Evolutionary conservation across 2,888 invertebrate genomes (phyloP).

Genomic region (Margaritifera margaritifera): DNA sequence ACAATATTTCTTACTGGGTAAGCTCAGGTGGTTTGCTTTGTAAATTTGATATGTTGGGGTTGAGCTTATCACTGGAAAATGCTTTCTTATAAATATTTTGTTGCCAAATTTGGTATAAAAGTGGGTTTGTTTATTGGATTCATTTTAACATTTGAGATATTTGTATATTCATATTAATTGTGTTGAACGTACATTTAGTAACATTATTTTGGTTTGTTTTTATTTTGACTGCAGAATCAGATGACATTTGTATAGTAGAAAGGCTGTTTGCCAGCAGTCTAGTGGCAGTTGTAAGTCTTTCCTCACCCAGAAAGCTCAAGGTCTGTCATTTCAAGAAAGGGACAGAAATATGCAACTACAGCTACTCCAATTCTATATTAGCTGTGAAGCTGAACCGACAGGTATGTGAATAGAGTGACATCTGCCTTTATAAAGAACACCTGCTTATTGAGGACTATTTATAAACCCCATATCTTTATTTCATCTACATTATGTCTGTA

Average conservation of each 20-base stretch:
- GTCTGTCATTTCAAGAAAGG: constrained; percentile 98
- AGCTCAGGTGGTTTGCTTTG: too few species aligned
- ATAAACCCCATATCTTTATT: too few species aligned
- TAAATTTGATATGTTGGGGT: too few species aligned
- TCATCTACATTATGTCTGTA: too few species aligned
- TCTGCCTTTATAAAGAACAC: background rate
- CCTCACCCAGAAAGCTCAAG: constrained; percentile 91
- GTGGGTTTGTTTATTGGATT: too few species aligned
- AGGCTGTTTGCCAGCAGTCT: constrained; percentile 96
- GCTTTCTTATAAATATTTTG: too few species aligned
- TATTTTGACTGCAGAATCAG: constrained; percentile 64
- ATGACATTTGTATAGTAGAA: constrained; percentile 88
- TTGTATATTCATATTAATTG: too few species aligned
- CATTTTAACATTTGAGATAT: too few species aligned
- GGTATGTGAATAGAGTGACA: constrained; percentile 75
- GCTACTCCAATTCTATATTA: constrained; percentile 94
- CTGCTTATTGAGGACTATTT: too few species aligned
- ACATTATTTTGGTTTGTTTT: background rate
- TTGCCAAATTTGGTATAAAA: too few species aligned
- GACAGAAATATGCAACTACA: constrained; percentile 98
- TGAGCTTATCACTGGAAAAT: too few species aligned
- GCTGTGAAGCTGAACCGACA: constrained; percentile 96
- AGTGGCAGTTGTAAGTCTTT: constrained; percentile 93
- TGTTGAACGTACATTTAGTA: background rate
- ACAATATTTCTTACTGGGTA: too few species aligned